Evolutionary conservation across 2,888 invertebrate genomes (phyloP).

Genomic region (Clunio marinus): DNA sequence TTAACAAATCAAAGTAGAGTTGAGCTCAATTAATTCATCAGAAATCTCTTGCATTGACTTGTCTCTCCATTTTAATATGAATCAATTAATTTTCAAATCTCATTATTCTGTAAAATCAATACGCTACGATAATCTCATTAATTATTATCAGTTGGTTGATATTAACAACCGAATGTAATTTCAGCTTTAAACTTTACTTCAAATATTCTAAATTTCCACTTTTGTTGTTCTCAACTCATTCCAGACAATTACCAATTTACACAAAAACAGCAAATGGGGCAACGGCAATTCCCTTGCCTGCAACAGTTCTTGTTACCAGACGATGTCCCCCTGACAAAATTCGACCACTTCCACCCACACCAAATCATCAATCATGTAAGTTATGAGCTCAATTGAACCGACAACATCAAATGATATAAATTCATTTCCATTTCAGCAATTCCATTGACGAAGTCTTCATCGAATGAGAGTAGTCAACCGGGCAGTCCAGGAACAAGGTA

Average conservation of each 20-base stretch:
- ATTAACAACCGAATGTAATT: no score
- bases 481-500: constrained; percentile 28
- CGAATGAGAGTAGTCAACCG: constrained; percentile 34
- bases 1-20: no score
- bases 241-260: constrained; percentile 57
- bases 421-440: constrained; percentile 10
- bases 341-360: constrained; percentile 61
- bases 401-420: neutral
- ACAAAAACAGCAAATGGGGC: constrained; percentile 52
- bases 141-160: no score
- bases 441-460: constrained; percentile 11
- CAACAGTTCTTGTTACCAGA: constrained; percentile 63
- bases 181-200: no score
- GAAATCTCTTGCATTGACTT: no score
- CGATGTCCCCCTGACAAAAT: constrained; percentile 67
- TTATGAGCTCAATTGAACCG: neutral
- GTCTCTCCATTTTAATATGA: no score
- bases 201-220: no score
- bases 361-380: constrained; percentile 46
- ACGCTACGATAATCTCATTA: constrained; percentile 22
- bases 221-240: constrained; percentile 43
- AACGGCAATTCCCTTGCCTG: constrained; percentile 67
- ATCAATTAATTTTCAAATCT: constrained; percentile 32
- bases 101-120: constrained; percentile 35
- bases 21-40: no score